These are phyloP conservation scores for Acanthosepion esculentum DNA, from an alignment of 2,888 invertebrate genomes.

Conservation along the genomic window DNA sequence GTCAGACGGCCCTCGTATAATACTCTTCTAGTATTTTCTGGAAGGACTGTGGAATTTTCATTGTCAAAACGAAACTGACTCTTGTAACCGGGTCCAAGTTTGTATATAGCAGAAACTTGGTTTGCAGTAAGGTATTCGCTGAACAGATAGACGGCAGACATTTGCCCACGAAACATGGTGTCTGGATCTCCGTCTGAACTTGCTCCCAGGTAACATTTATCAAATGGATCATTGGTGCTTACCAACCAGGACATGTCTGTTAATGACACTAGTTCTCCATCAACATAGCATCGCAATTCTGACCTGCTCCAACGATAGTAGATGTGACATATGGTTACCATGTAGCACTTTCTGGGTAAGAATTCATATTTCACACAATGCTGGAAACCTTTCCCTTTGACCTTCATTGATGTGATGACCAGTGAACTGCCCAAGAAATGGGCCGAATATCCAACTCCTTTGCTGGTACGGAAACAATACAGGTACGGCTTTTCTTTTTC, in stretches of 20 bases:
- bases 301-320: conserved; percentile 99
- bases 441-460: conserved; percentile 98
- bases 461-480: conserved; percentile 98
- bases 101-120: conserved; percentile 98
- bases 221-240: conserved; percentile 97
- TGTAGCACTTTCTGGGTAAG: conserved; percentile 99
- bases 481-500: conserved; percentile 98
- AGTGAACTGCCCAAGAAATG: conserved; percentile 99
- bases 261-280: conserved; percentile 97
- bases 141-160: conserved; percentile 99
- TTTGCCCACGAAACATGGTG: conserved; percentile 98
- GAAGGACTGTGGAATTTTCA: conserved; percentile 97
- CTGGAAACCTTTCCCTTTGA: conserved; percentile 98
- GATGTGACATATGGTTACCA: conserved; percentile 98
- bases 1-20: conserved; percentile 98
- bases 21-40: conserved; percentile 98
- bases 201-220: conserved; percentile 99
- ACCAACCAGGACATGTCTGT: conserved; percentile 99
- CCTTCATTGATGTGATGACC: conserved; percentile 98
- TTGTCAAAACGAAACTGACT: conserved; percentile 99
- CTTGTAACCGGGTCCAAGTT: conserved; percentile 99
- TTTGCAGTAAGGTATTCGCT: conserved; percentile 97
- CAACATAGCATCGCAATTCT: conserved; percentile 98
- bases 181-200: conserved; percentile 97
- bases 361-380: conserved; percentile 99